These are phyloP conservation scores for Drosophila lini DNA, from an alignment of 1,140 invertebrate genomes.

Conservation along the genomic window DNA sequence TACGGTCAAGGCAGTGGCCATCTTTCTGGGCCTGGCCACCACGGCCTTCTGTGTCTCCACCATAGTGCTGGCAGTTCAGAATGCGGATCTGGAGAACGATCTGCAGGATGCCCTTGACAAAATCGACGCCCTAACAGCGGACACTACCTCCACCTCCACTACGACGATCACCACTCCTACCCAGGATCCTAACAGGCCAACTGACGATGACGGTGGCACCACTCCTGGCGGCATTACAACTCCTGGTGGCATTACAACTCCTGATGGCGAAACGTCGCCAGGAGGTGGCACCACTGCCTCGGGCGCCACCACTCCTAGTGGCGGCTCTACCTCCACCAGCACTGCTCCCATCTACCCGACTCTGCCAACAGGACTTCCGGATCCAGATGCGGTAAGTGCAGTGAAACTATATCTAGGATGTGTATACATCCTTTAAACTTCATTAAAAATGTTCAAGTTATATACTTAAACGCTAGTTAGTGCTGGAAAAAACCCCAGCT, in stretches of 20 bases:
- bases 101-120: slow-evolving; percentile 75
- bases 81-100: slow-evolving; percentile 67
- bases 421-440: no score
- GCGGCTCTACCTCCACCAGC: slow-evolving; percentile 24
- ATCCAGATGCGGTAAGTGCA: slow-evolving; percentile 69
- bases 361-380: slow-evolving; percentile 71
- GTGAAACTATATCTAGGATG: background rate
- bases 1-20: slow-evolving; percentile 73
- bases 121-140: slow-evolving; percentile 53
- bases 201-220: background rate
- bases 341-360: slow-evolving; percentile 66
- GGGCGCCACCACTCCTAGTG: slow-evolving; percentile 13
- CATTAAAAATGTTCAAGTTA: background rate
- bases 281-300: slow-evolving; percentile 7
- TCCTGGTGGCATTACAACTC: background rate
- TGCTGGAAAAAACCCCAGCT: slow-evolving; percentile 5
- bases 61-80: slow-evolving; percentile 83
- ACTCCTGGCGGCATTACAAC: slow-evolving; percentile 1
- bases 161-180: slow-evolving; percentile 30
- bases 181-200: slow-evolving; percentile 13
- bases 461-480: background rate
- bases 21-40: slow-evolving; percentile 68
- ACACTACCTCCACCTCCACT: slow-evolving; percentile 46
- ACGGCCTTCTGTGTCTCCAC: slow-evolving; percentile 84
- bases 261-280: slow-evolving; percentile 11